A percentile compares a stretch with the other conserved stretches of the same genome.
These are phyloP conservation scores for Aphidius ervi DNA, from an alignment of 1,140 invertebrate genomes.

Conservation along the genomic window DNA sequence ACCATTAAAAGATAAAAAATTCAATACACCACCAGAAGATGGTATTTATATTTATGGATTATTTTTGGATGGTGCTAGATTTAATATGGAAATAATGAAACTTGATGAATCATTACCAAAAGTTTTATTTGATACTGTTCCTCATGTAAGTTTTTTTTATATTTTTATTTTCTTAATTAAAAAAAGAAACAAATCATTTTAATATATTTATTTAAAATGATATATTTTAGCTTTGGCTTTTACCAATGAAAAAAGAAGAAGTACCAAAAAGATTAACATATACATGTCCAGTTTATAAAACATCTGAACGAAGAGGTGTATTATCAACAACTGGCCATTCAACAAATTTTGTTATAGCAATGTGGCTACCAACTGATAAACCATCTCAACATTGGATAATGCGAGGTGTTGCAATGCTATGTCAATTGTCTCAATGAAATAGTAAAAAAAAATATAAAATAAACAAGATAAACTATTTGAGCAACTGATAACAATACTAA, in stretches of 20 bases:
- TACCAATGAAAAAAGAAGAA: slow-evolving; percentile 68
- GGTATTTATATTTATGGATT: slow-evolving; percentile 82
- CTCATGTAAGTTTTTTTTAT: slow-evolving; percentile 57
- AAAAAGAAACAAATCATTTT: not conserved
- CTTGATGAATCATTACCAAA: slow-evolving; percentile 80
- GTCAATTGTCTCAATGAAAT: slow-evolving; percentile 64
- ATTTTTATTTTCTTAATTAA: not conserved
- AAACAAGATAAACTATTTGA: not conserved
- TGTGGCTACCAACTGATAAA: slow-evolving; percentile 65
- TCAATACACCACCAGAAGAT: slow-evolving; percentile 64
- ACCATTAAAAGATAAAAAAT: slow-evolving; percentile 50
- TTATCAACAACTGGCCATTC: slow-evolving; percentile 91
- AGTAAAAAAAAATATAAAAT: not conserved
- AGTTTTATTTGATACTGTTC: slow-evolving; percentile 76
- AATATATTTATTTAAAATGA: not conserved
- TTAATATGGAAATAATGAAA: slow-evolving; percentile 65
- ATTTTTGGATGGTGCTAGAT: slow-evolving; percentile 84
- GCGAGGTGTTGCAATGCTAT: slow-evolving; percentile 79
- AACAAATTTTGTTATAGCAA: slow-evolving; percentile 87
- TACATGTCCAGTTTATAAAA: slow-evolving; percentile 86
- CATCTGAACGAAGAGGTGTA: slow-evolving; percentile 75
- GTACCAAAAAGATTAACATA: slow-evolving; percentile 63
- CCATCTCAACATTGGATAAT: slow-evolving; percentile 81
- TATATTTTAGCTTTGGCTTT: slow-evolving; percentile 68
- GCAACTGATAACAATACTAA: no score